phyloP scores from a whole-genome alignment of 2,797 vertebrate species.

The Helarctos malayanus region DNA sequence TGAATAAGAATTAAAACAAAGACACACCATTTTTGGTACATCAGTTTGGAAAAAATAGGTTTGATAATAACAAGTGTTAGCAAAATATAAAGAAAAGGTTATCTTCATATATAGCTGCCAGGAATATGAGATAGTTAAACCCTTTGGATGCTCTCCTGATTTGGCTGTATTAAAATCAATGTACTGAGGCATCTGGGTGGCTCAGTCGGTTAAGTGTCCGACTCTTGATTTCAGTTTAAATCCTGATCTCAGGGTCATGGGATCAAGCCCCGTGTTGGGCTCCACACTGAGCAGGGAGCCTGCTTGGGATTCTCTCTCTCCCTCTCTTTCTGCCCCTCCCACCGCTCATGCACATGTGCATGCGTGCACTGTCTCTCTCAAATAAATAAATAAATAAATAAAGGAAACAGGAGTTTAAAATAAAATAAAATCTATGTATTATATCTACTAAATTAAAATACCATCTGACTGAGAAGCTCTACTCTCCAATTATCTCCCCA shows the following conservation, averaged over 20 bases:
- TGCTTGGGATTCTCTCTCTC: not conserved
- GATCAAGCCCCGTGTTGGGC: not conserved
- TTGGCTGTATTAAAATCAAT: not conserved
- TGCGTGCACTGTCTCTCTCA: not conserved
- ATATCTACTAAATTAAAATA: not conserved
- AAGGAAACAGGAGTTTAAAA: not conserved
- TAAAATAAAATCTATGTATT: not conserved
- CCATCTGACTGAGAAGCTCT: not conserved
- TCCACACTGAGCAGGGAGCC: not conserved
- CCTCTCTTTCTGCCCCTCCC: not conserved
- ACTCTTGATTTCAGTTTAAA: not conserved
- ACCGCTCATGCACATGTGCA: not conserved
- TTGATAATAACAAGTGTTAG: not conserved
- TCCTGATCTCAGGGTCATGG: not conserved
- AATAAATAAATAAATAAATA: not conserved
- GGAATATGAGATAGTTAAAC: not conserved
- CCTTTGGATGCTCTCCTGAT: not conserved
- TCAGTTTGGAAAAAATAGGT: not conserved
- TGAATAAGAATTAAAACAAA: not conserved
- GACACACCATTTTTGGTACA: not conserved
- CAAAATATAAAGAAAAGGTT: not conserved
- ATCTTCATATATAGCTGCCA: not conserved
- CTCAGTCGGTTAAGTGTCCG: not conserved
- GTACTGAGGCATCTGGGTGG: not conserved
- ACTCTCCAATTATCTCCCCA: not conserved